phyloP scores from a whole-genome alignment of 2,797 vertebrate genomes.

The Coilia nasus region DNA sequence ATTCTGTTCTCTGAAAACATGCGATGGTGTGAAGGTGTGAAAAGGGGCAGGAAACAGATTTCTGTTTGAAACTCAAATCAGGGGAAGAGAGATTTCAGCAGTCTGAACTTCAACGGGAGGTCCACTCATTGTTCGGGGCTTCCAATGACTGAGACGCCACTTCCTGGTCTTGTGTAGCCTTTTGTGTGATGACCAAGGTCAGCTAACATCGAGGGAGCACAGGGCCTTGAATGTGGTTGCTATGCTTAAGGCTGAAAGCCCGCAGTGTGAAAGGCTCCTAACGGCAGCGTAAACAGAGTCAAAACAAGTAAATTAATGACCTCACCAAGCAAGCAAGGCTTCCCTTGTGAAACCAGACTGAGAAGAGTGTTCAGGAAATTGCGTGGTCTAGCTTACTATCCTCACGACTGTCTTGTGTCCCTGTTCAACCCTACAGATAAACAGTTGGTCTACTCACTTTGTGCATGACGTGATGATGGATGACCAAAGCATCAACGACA shows the following conservation, averaged over 20 bases:
- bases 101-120: not conserved
- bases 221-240: not conserved
- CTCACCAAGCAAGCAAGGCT: not conserved
- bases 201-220: not conserved
- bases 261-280: not conserved
- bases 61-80: not conserved
- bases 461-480: slow-evolving; percentile 16
- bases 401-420: not conserved
- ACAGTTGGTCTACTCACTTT: not conserved
- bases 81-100: slow-evolving; percentile 17
- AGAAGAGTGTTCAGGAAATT: not conserved
- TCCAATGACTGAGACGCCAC: slow-evolving; percentile 10
- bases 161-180: not conserved
- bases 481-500: slow-evolving; percentile 27
- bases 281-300: not conserved
- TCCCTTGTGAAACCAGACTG: slow-evolving; percentile 8
- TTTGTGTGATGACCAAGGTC: slow-evolving; percentile 19
- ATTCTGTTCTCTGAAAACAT: not conserved
- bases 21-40: slow-evolving; percentile 7
- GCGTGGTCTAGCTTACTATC: not conserved
- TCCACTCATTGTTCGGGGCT: not conserved
- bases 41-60: slow-evolving; percentile 58
- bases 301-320: not conserved
- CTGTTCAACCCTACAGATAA: not conserved
- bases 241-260: not conserved